Evolutionary conservation across 2,888 invertebrate species (phyloP), one percentile per base, ranked within the genome.

Genomic region (Pollenia angustigena): DNA sequence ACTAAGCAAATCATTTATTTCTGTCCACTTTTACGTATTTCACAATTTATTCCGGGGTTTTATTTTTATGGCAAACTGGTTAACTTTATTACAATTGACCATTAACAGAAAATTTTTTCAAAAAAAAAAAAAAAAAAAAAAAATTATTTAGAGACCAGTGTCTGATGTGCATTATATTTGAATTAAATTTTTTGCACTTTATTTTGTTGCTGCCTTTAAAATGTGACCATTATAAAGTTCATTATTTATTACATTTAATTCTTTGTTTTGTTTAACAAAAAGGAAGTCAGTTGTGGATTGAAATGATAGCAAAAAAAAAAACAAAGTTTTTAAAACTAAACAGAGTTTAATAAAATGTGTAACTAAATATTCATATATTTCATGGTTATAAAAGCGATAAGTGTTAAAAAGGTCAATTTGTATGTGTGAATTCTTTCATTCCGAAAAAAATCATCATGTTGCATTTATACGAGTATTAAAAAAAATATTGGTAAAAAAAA

Each of bases 301-400:
- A 50, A 46, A 75, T 81, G 58, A 46, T 82, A 78, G 32, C 42
- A 66, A 66, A 62, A n/a, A 10, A 46, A 69, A 40, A 40, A 10
- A 18, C n/a, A 9, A 56, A 78, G 46, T n/a, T 42, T 52, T 7
- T n/a, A 54, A 68, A 42, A n/a, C 46, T 56, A 71, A 68, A 75
- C 48, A 56, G 54, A 54, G 16, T 40, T 72, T 71, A 66, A 80
- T 75, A 79, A 75, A 86, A 82, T 83, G 83, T 87, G 86, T 84
- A 84, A 87, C 83, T 87, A 78, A 87, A 87, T 87, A 87, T 87
- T 87, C 83, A 84, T 87, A 87, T 79, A 79, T 86, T 87, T 87
- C 76, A 84, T 78, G 86, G 83, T 62, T 87, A 78, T 76, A 72
- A 76, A 78, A 81, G 81, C 56, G 58, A 76, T 72, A 83, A 71